Evolutionary conservation across 2,797 vertebrate species (phyloP).

Genomic region (Fistularia tabacaria): DNA sequence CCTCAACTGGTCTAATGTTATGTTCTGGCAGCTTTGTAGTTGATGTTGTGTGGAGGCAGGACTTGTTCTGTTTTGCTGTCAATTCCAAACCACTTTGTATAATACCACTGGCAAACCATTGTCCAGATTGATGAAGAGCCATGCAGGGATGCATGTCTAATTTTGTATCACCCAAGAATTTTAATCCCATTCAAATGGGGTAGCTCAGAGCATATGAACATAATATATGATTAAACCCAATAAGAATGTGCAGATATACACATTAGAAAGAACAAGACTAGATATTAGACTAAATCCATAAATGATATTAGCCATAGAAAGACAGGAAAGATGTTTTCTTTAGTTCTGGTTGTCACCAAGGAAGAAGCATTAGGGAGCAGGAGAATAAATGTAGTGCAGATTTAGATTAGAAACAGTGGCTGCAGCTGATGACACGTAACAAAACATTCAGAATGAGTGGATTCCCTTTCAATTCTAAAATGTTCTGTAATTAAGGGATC

Average conservation of each 20-base stretch:
- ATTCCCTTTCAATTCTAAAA: conserved; percentile 47
- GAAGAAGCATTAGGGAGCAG: conserved; percentile 12
- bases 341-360: conserved; percentile 16
- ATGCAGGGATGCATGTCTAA: conserved; percentile 32
- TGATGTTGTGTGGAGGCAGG: conserved; percentile 15
- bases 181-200: conserved; percentile 42
- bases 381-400: neutral
- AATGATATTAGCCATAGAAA: too few relatives aligned
- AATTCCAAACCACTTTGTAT: conserved; percentile 22
- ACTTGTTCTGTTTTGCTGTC: conserved; percentile 3
- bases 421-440: conserved; percentile 31
- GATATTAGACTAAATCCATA: too few relatives aligned
- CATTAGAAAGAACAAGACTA: conserved; percentile 15
- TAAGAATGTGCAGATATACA: conserved; percentile 7
- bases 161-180: conserved; percentile 51
- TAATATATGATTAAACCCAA: conserved; percentile 29
- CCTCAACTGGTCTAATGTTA: conserved; percentile 33
- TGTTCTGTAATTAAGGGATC: conserved; percentile 56
- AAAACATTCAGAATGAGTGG: conserved; percentile 51
- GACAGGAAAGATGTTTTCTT: conserved; percentile 8
- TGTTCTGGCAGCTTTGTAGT: conserved; percentile 9
- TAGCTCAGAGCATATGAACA: conserved; percentile 25
- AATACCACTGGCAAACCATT: conserved; percentile 19
- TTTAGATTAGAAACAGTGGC: conserved; percentile 22
- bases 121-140: conserved; percentile 33